Conservation (phyloP, 2,888 invertebrate species). For the Nasonia oneida region DNA sequence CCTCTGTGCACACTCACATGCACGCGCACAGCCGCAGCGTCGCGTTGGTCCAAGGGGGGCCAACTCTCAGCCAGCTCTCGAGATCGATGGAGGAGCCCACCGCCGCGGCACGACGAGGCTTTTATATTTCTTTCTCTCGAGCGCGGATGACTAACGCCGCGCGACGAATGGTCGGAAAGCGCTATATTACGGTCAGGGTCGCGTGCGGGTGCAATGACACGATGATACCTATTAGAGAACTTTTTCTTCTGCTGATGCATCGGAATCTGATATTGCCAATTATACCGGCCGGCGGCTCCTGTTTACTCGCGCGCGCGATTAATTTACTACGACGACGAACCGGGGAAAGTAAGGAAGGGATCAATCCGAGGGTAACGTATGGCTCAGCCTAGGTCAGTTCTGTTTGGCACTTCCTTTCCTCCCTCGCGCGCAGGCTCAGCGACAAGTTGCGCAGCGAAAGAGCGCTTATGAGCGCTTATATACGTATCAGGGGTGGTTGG, state of each 20-base stretch:
- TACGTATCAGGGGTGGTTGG: slow-evolving; percentile 64
- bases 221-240: slow-evolving; percentile 15
- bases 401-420: slow-evolving; percentile 62
- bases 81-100: slow-evolving; percentile 30
- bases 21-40: neutral
- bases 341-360: neutral
- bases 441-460: slow-evolving; percentile 59
- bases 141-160: slow-evolving; percentile 38
- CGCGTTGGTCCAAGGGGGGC: slow-evolving; percentile 15
- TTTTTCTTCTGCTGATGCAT: neutral
- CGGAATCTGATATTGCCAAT: slow-evolving; percentile 41
- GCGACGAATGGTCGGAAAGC: slow-evolving; percentile 27
- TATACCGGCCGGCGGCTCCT: neutral
- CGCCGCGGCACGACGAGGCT: neutral
- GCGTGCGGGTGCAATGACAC: slow-evolving; percentile 61
- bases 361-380: neutral
- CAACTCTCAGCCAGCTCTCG: slow-evolving; percentile 39
- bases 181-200: slow-evolving; percentile 66
- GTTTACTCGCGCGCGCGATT: slow-evolving; percentile 25
- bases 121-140: neutral
- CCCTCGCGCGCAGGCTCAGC: neutral
- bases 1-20: neutral
- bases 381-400: slow-evolving; percentile 67
- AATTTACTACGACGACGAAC: neutral
- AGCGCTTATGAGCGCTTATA: slow-evolving; percentile 63